These are phyloP conservation scores for Leptodactylus fuscus DNA, from an alignment of 2,113 vertebrate genomes.

Conservation along the genomic window DNA sequence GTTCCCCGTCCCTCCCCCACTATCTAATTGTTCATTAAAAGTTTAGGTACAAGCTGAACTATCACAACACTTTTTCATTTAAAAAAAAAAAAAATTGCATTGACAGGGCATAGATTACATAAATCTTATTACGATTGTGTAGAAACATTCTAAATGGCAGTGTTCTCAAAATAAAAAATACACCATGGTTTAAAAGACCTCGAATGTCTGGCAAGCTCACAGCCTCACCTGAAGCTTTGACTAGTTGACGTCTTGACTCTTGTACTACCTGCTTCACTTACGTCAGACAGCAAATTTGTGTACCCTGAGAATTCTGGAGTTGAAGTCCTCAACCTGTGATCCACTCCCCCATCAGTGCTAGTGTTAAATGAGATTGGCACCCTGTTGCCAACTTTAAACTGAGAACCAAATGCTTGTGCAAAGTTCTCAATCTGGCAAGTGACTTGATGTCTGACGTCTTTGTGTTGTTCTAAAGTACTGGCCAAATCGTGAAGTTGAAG, in stretches of 20 bases:
- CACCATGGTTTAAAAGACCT: constrained; percentile 78
- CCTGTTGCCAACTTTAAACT: constrained; percentile 96
- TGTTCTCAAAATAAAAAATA: constrained; percentile 89
- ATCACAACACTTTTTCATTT: constrained; percentile 81
- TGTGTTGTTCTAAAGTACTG: constrained; percentile 87
- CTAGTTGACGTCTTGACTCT: constrained; percentile 98
- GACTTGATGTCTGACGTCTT: constrained; percentile 86
- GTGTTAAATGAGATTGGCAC: constrained; percentile 92
- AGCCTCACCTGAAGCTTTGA: constrained; percentile 99
- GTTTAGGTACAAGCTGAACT: constrained; percentile 90
- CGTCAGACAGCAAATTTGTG: constrained; percentile 98
- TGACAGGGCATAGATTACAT: constrained; percentile 96
- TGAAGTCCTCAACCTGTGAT: constrained; percentile 96
- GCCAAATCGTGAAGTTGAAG: constrained; percentile 90
- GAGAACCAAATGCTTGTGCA: constrained; percentile 98
- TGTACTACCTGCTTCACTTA: constrained; percentile 96
- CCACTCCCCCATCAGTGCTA: constrained; percentile 90
- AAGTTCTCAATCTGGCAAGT: constrained; percentile 99
- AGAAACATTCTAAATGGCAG: constrained; percentile 99
- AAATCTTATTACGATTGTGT: constrained; percentile 93
- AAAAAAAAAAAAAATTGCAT: constrained; percentile 96
- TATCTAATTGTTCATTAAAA: constrained; percentile 85
- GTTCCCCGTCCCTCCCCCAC: constrained; percentile 68
- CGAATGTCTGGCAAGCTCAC: constrained; percentile 74
- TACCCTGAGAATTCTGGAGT: constrained; percentile 99